Evolutionary conservation across 2,797 vertebrate genomes (phyloP), one percentile per base, ranked within the genome.

Genomic region (Gila robusta): DNA sequence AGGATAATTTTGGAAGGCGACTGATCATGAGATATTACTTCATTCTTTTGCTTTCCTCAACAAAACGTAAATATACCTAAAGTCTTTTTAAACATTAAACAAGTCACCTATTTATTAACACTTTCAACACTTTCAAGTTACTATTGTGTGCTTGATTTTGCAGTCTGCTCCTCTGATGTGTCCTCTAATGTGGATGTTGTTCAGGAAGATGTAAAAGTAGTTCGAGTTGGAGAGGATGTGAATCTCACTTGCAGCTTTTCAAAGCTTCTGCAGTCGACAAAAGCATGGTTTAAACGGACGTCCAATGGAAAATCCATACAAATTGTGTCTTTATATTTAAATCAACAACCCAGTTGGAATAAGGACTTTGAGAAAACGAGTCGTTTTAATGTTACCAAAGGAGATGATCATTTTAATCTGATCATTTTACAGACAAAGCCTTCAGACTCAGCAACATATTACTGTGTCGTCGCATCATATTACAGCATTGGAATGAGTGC

Each of bases 211-310:
- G 39, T 69, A 7, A 66, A 47, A 52, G 32, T 52, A 47, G 64
- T 81, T 69, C 9, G 3, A 35, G 3, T 41, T 69, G 79, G 41
- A 67, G 39, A 35, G 28, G 64, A 81, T 35, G 62, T 81, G 9
- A 69, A 66, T 32, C 17, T 81, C 9, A 66, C 41, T 35, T 81
- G 79, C 64, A 35, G 26, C 4, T 81, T 52, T 49, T 16, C 59
- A 69, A 16, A 1, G 1, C 0, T 12, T 35, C 4, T 69, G 10
- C 26, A 69, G 21, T 3, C 19, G 2, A 35, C 64, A 49, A 69
- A 0, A 69, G n/a, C 41, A 32, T 81, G 79, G 79, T 23, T 81
- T 69, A 81, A 69, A 69, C 79, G 49, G 62, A 23, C n/a, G 9
- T 2, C 11, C 21, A 26, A 67, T 1, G 79, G 41, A n/a, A 81